These are phyloP conservation scores for Charina bottae DNA, from an alignment of 2,113 vertebrate species.

Conservation along the genomic window DNA sequence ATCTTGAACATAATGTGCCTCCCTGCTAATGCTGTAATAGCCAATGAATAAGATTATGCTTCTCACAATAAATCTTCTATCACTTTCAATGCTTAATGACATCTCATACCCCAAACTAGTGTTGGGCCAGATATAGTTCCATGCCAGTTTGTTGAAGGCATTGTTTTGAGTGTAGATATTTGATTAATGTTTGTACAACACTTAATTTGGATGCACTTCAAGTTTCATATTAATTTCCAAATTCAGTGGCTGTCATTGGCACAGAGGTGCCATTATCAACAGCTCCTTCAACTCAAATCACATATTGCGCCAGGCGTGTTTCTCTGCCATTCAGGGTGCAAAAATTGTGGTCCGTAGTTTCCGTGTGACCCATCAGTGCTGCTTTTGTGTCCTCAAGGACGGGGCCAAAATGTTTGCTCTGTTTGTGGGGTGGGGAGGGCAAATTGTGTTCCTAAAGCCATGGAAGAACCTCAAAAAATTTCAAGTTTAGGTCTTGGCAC, in stretches of 20 bases:
- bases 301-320: no score
- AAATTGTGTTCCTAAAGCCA: no score
- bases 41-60: no score
- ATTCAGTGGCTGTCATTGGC: neutral
- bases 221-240: neutral
- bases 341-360: no score
- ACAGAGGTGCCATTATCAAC: neutral
- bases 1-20: neutral
- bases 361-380: no score
- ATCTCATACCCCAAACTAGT: neutral
- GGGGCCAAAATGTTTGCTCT: no score
- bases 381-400: no score
- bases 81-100: neutral
- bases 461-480: neutral
- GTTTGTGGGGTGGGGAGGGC: no score
- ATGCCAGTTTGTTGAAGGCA: neutral
- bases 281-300: no score
- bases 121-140: neutral
- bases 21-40: neutral
- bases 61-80: neutral
- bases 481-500: neutral
- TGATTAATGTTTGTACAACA: neutral
- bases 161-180: neutral
- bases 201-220: neutral
- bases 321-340: no score